Conservation (phyloP, 2,888 invertebrate species). For the Calameuta idolon region DNA sequence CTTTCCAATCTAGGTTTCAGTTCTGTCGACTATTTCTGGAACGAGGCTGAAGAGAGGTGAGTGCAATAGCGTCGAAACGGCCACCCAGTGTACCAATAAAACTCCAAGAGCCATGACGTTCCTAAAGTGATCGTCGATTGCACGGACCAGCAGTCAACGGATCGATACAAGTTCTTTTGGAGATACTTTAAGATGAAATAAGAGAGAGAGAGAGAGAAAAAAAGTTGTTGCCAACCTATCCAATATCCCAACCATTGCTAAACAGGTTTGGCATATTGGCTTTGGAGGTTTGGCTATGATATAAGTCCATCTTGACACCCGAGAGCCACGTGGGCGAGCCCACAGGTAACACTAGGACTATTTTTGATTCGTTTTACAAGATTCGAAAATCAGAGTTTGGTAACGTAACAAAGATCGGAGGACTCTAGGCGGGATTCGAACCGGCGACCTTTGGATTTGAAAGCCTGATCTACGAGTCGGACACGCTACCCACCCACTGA, state of each 20-base stretch:
- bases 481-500: background rate
- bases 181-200: background rate
- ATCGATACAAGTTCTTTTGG: background rate
- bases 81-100: constrained; percentile 4
- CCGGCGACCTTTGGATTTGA: background rate
- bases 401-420: background rate
- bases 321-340: constrained; percentile 26
- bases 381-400: background rate
- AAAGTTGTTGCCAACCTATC: constrained; percentile 23
- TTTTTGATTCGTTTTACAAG: background rate
- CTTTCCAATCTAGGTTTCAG: constrained; percentile 1
- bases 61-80: background rate
- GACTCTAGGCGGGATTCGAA: background rate
- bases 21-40: constrained; percentile 7
- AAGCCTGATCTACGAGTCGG: background rate
- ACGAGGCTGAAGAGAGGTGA: constrained; percentile 11
- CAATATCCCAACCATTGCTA: constrained; percentile 18
- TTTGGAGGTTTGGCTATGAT: constrained; percentile 22
- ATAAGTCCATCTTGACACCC: constrained; percentile 39
- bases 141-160: background rate
- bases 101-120: background rate
- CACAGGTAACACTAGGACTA: constrained; percentile 39
- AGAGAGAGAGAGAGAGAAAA: background rate
- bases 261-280: constrained; percentile 19
- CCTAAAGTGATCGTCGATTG: constrained; percentile 2